These are phyloP conservation scores for Cephalopachus bancanus DNA, from an alignment of 2,797 vertebrate genomes.

Conservation along the genomic window DNA sequence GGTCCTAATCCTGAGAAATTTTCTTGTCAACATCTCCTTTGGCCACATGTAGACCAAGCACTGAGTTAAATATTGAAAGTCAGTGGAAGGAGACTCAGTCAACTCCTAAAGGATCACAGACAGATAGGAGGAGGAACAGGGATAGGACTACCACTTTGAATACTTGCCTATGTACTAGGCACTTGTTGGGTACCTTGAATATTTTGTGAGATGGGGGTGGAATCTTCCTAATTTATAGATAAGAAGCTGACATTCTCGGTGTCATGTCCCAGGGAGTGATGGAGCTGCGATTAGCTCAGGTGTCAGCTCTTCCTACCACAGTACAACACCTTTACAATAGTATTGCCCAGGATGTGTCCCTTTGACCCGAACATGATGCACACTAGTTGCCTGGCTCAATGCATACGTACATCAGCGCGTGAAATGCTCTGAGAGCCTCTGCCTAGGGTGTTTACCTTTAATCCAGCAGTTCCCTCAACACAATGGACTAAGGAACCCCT, in stretches of 20 bases:
- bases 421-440: not conserved
- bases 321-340: not conserved
- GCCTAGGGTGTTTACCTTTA: not conserved
- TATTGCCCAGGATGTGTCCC: not conserved
- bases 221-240: not conserved
- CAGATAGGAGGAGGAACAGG: not conserved
- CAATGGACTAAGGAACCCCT: not conserved
- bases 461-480: not conserved
- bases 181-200: not conserved
- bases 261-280: not conserved
- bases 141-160: not conserved
- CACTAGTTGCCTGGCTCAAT: not conserved
- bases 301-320: not conserved
- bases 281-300: not conserved
- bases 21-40: not conserved
- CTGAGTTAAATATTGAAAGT: not conserved
- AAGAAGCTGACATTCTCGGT: not conserved
- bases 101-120: not conserved
- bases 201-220: constrained; percentile 10
- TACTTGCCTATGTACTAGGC: not conserved
- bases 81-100: not conserved
- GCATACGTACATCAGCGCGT: not conserved
- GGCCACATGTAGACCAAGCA: not conserved
- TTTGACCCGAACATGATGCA: not conserved
- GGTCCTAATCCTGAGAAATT: not conserved